Evolutionary conservation across 2,797 vertebrate species (phyloP), one percentile per base, ranked within the genome.

Genomic region (Gymnocypris eckloni): DNA sequence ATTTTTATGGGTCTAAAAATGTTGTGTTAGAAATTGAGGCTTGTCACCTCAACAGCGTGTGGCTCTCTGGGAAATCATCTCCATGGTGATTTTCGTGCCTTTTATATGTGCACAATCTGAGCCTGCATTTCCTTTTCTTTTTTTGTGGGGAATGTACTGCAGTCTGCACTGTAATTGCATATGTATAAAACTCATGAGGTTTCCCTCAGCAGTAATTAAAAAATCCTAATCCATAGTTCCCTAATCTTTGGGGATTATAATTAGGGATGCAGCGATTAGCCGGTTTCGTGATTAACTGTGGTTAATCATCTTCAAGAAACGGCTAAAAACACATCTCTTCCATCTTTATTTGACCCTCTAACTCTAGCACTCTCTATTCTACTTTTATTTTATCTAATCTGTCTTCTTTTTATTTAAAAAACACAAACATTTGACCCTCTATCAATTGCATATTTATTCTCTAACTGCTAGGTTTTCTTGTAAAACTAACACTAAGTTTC

Each of bases 211-310:
- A 54, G 67, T 79, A 50, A 87, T 82, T 81, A 75, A 79, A 66
- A 81, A 71, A 52, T 22, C 33, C 22, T 85, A 81, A 87, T 88
- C 79, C 76, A 66, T 7, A 70, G 25, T 81, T 82, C 73, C 52
- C n/a, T 87, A 87, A 88, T 90, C 81, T 89, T 78, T 48, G 8
- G 10, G 84, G 77, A 52, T 45, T 82, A 39, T 70, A 64, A 79
- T 33, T 33, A 33, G 33, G 33, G 33, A 33, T 33, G 33, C 33
- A 33, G 33, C 33, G 33, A 33, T 33, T 33, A 33, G 33, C 33
- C 33, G 33, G 33, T 33, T 33, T 33, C 33, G 33, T 33, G 33
- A 33, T 33, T 33, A 33, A 33, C 33, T 2, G 33, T 0, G 28
- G 28, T 33, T 33, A 33, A 33, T 33, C 28, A 33, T 33, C 28